Evolutionary conservation across 1,140 invertebrate species (phyloP).

Genomic region (Epicauta chinensis): DNA sequence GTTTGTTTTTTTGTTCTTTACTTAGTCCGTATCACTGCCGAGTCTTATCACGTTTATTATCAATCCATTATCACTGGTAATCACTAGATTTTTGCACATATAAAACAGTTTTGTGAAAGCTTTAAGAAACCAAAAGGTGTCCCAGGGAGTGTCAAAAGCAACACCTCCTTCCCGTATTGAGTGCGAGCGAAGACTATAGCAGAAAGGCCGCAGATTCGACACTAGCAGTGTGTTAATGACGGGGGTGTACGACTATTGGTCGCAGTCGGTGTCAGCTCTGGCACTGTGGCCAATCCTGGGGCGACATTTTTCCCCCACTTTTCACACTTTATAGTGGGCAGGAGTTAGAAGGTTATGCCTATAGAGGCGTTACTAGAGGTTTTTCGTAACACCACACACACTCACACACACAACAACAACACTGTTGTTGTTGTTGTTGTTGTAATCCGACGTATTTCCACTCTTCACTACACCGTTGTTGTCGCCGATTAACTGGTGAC

Average conservation of each 20-base stretch:
- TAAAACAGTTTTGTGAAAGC: not conserved
- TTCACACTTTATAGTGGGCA: constrained; percentile 40
- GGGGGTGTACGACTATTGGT: constrained; percentile 34
- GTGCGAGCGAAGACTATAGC: constrained; percentile 40
- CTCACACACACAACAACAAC: not conserved
- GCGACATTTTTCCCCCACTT: constrained; percentile 39
- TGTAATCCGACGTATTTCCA: no score
- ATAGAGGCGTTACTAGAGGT: constrained; percentile 37
- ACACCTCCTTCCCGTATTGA: constrained; percentile 39
- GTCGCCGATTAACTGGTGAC: constrained; percentile 12
- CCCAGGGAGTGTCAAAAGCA: constrained; percentile 29
- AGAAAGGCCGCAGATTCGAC: constrained; percentile 31
- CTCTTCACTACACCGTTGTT: constrained; percentile 6
- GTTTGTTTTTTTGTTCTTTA: no score
- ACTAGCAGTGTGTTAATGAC: constrained; percentile 41
- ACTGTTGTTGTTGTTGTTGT: no score
- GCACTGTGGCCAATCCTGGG: constrained; percentile 32
- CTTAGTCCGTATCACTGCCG: no score
- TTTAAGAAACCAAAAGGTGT: constrained; percentile 4
- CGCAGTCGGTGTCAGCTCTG: constrained; percentile 27
- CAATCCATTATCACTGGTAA: no score
- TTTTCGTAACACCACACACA: constrained; percentile 18
- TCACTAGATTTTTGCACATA: no score
- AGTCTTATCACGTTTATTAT: no score
- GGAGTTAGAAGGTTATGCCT: constrained; percentile 40